phyloP scores from a whole-genome alignment of 30 jellyfish, hydroid and myxozoan species.

The Clytia hemisphaerica region DNA sequence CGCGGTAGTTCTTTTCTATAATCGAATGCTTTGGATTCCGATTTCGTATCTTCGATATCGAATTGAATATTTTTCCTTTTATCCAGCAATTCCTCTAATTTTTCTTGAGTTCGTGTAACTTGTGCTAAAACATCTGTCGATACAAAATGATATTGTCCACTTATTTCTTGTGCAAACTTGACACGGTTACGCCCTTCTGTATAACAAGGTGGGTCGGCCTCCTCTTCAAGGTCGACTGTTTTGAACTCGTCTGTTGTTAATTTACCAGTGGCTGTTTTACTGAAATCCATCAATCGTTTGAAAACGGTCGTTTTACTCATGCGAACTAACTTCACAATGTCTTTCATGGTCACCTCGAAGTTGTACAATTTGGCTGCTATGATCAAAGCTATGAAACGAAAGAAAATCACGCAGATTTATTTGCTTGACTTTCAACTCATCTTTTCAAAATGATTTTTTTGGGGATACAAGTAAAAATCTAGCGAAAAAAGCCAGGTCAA shows the following conservation, averaged over 20 bases:
- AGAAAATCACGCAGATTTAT: neutral
- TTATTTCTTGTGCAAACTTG: slow-evolving; percentile 66
- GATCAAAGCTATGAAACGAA: slow-evolving; percentile 54
- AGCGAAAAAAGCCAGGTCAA: neutral
- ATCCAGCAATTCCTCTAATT: slow-evolving; percentile 49
- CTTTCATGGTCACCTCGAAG: slow-evolving; percentile 60
- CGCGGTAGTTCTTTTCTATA: slow-evolving; percentile 28
- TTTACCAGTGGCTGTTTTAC: slow-evolving; percentile 82
- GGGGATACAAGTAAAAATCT: neutral
- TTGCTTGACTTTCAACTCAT: too few relatives aligned
- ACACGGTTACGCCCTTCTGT: slow-evolving; percentile 78
- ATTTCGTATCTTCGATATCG: slow-evolving; percentile 43
- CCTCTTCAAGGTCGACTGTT: slow-evolving; percentile 89
- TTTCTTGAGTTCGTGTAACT: slow-evolving; percentile 71
- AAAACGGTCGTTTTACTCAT: slow-evolving; percentile 73
- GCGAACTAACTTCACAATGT: slow-evolving; percentile 77
- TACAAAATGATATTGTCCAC: slow-evolving; percentile 14
- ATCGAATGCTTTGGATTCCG: slow-evolving; percentile 27
- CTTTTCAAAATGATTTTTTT: too few relatives aligned
- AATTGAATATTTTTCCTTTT: slow-evolving; percentile 58
- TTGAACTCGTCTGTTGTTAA: slow-evolving; percentile 89
- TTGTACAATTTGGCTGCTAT: slow-evolving; percentile 95
- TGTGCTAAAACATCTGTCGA: slow-evolving; percentile 57
- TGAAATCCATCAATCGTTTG: slow-evolving; percentile 80
- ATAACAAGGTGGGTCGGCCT: slow-evolving; percentile 96